phyloP scores from a whole-genome alignment of 2,888 invertebrate species.

The Lasioglossum lativentre region DNA sequence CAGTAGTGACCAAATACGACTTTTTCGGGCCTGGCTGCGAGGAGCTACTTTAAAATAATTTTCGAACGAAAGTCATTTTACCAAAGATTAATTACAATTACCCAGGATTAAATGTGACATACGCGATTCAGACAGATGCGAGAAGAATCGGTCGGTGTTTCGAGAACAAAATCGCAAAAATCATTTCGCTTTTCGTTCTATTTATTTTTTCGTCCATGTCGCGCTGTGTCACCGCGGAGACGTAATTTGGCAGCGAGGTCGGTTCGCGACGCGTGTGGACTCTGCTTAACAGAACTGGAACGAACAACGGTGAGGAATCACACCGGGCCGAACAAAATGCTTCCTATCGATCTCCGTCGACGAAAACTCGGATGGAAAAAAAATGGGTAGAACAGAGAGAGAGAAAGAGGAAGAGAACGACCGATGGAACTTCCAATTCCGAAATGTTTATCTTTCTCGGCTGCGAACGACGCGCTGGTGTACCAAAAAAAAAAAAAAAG shows the following conservation, averaged over 20 bases:
- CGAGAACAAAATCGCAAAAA: background rate
- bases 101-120: too few relatives aligned
- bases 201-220: background rate
- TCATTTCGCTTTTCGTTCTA: background rate
- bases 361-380: background rate
- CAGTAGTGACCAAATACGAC: too few relatives aligned
- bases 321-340: conserved; percentile 5
- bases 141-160: too few relatives aligned
- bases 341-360: conserved; percentile 14
- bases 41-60: too few relatives aligned
- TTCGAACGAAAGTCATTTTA: too few relatives aligned
- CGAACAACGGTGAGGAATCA: conserved; percentile 3
- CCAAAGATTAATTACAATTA: too few relatives aligned
- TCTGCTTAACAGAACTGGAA: background rate
- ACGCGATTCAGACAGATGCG: too few relatives aligned
- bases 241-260: background rate
- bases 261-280: background rate
- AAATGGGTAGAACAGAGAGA: background rate
- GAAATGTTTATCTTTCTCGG: conserved; percentile 2
- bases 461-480: background rate
- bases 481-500: background rate
- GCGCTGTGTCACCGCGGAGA: background rate
- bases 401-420: background rate
- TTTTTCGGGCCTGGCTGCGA: too few relatives aligned
- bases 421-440: background rate